Evolutionary conservation across 2,888 invertebrate genomes (phyloP), one percentile per base, ranked within the genome.

Genomic region (Catocala sponsa): DNA sequence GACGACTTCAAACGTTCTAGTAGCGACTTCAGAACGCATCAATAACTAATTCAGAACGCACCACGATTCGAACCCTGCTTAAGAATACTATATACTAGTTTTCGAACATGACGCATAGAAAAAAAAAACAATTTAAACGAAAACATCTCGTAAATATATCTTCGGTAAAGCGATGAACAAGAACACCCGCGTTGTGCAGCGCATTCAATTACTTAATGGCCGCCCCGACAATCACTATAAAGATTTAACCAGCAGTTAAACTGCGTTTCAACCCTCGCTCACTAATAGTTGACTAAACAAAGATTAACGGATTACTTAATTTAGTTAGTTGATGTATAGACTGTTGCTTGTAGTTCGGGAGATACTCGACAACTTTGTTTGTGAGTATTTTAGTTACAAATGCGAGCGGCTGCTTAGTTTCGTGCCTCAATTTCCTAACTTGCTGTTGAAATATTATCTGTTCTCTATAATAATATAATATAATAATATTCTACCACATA

Each of bases 201-300:
- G 33, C 32, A 58, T 63, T 63, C 65, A 75, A 76, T 76, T 69
- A 76, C 61, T 38, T 76, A 76, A 72, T 59, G 70, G 72, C 43
- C 47, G 25, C 55, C 52, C 54, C 52, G 54, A 65, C 43, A 54
- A 57, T 65, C 66, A 70, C 74, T 55, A 70, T 70, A 68, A 76
- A 76, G 68, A 68, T 74, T 76, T 76, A 68, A 69, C 65, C 52
- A 61, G 56, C 67, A 62, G 68, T 71, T 73, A 59, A 72, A 74
- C 67, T 59, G 59, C 41, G 35, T 44, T 42, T 47, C 49, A 70
- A 70, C 75, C 70, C 77, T 63, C 75, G 68, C 76, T 78, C 70
- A 80, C 72, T 83, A 81, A 81, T 79, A 81, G 80, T 74, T 84
- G 80, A 81, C 81, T 80, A 80, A 81, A 81, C 82, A 81, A 80